Percentiles rank a stretch among this genome's conserved stretches.
phyloP scores from a whole-genome alignment of 2,113 vertebrate genomes.

The Odontesthes bonariensis region DNA sequence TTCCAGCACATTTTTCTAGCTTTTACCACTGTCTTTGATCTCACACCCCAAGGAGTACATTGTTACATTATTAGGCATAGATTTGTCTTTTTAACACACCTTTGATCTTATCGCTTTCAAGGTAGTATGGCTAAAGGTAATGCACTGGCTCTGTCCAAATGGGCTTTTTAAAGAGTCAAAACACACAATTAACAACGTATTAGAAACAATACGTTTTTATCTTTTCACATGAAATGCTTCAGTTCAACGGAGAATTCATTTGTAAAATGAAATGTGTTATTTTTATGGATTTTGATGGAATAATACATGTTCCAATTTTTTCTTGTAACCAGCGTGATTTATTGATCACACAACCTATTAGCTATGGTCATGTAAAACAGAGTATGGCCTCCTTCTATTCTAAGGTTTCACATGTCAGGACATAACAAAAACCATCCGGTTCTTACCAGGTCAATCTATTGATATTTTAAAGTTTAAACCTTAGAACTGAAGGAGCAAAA shows the following conservation, averaged over 20 bases:
- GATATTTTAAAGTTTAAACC: no score
- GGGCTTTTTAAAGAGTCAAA: slow-evolving; percentile 11
- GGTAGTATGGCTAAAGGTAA: no score
- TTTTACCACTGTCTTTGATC: slow-evolving; percentile 66
- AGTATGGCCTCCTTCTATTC: background rate
- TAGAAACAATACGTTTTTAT: slow-evolving; percentile 3
- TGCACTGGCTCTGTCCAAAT: slow-evolving; percentile 1
- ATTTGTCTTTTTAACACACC: slow-evolving; percentile 28
- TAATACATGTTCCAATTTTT: background rate
- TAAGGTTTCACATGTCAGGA: background rate
- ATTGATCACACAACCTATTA: no score
- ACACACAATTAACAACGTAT: slow-evolving; percentile 14
- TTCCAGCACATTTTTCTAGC: background rate
- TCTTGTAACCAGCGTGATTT: no score
- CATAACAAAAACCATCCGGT: background rate
- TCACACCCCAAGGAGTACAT: slow-evolving; percentile 31
- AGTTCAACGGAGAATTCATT: background rate
- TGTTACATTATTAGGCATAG: slow-evolving; percentile 48
- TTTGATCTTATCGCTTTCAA: slow-evolving; percentile 45
- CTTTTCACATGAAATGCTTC: no score
- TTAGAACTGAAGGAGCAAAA: no score
- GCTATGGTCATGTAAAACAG: background rate
- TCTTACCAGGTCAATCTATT: background rate
- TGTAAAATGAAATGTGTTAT: background rate
- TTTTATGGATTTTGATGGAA: background rate